Conservation (phyloP, 2,888 invertebrate genomes). For the Cancer borealis region DNA sequence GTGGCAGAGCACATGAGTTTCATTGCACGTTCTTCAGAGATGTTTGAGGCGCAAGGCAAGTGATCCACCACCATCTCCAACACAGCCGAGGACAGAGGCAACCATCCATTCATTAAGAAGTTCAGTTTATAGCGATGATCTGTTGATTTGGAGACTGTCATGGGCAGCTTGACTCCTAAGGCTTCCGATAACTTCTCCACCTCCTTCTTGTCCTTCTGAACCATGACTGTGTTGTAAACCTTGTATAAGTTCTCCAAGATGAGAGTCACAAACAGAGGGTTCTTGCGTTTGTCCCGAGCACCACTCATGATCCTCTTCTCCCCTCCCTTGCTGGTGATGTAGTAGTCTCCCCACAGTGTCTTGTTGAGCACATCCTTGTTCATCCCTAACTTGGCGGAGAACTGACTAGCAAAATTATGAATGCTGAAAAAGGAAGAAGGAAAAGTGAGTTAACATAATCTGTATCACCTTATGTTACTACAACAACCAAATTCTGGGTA, state of each 20-base stretch:
- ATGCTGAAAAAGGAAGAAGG: constrained; percentile 82
- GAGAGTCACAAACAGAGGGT: constrained; percentile 94
- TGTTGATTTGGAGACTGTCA: constrained; percentile 86
- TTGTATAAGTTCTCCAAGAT: constrained; percentile 90
- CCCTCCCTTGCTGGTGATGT: constrained; percentile 86
- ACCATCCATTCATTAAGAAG: constrained; percentile 92
- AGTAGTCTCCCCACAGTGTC: constrained; percentile 97
- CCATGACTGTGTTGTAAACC: constrained; percentile 89
- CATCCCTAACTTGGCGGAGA: constrained; percentile 87
- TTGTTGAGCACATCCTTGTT: constrained; percentile 87
- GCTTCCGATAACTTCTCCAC: constrained; percentile 86
- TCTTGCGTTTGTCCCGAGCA: constrained; percentile 94
- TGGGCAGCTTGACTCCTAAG: constrained; percentile 87
- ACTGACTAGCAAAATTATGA: constrained; percentile 90
- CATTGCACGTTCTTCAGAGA: constrained; percentile 89
- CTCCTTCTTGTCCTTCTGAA: constrained; percentile 88
- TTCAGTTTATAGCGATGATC: constrained; percentile 90
- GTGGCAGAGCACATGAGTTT: constrained; percentile 89
- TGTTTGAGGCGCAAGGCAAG: constrained; percentile 90
- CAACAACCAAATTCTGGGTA: background rate
- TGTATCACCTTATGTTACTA: background rate
- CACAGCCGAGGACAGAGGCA: constrained; percentile 91
- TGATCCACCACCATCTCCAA: constrained; percentile 89
- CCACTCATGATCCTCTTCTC: constrained; percentile 91
- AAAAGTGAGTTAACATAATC: background rate